Base-by-base conservation (phyloP, 1,140 invertebrate species). In the Brachionus asplanchnoidis region DNA sequence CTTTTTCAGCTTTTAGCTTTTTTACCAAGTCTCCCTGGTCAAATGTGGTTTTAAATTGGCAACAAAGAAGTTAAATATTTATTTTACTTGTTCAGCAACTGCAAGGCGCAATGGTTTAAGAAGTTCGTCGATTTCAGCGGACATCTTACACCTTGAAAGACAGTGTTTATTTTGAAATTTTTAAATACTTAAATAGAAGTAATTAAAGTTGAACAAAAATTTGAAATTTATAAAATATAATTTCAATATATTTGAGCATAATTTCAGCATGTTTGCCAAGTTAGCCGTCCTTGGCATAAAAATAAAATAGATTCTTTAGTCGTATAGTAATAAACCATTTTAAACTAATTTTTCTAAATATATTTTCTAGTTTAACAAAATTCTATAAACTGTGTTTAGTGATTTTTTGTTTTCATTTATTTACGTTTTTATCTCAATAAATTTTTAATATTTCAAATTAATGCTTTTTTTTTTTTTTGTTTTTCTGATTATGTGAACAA, bases 1-100 rank as follows among this genome's bases (percentile, higher is more conserved):
- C 66, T 53, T 84, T 84, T 40, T 75, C 17, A 28, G 50, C 70
- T 36, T 84, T 84, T 7, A 84, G n/a, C 46, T 84, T 32, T 77
- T 66, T 53, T 8, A 84, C 84, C 20, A 84, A 4, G 3, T 84
- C 84, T n/a, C 84, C 84, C 68, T 84, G 14, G 20, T 8, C n/a
- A 60, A 60, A 36, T 36, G 6, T 6, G 32, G 32, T 36, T 36
- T 36, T 36, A 36, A 36, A 36, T 7, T 36, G 32, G 32, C 32
- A 36, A 36, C 32, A 36, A 36, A 32, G 5, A 4, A 26, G 8
- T 32, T 53, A 42, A 17, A 73, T 17, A 40, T 8, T 8, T 73
- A 40, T 20, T 9, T 66, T 66, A 83, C 79, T 73, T 84, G 82
- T 3, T 68, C 60, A 14, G 60, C 60, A 14, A 84, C 84, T 0